phyloP scores from a whole-genome alignment of 2,888 invertebrate species.

The Brassicogethes aeneus region DNA sequence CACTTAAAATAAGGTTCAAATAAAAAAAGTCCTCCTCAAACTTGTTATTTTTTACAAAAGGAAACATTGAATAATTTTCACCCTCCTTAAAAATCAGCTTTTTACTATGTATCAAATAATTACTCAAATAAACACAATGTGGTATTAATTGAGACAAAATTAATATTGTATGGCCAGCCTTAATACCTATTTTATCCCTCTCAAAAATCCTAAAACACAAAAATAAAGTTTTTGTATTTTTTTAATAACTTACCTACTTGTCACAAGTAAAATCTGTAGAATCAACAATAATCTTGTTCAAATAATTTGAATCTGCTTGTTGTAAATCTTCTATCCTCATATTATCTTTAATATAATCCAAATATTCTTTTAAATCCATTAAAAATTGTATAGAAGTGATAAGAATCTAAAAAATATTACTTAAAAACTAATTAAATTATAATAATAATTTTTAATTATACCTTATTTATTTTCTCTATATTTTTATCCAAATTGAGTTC shows the following conservation, averaged over 20 bases:
- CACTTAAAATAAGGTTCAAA: conserved; percentile 16
- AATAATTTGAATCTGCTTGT: conserved; percentile 22
- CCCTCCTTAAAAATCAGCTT: conserved; percentile 6
- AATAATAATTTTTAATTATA: too few species aligned
- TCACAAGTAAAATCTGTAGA: conserved; percentile 1
- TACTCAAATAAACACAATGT: conserved; percentile 18
- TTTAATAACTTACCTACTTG: conserved; percentile 7
- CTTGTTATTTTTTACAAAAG: conserved; percentile 12
- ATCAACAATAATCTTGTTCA: conserved; percentile 13
- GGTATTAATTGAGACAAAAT: conserved; percentile 25
- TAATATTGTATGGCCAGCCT: conserved; percentile 24
- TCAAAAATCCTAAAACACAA: conserved; percentile 9
- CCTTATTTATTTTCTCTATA: conserved; percentile 19
- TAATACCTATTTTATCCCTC: conserved; percentile 26
- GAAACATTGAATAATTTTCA: conserved; percentile 7
- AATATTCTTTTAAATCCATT: conserved; percentile 22
- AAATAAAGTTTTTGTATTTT: conserved; percentile 4
- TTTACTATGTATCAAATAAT: conserved; percentile 12
- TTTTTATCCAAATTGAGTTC: conserved; percentile 17
- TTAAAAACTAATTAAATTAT: too few species aligned
- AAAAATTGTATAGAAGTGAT: conserved; percentile 21
- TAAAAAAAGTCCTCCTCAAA: conserved; percentile 13
- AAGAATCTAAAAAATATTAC: too few species aligned
- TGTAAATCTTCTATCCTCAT: conserved; percentile 24
- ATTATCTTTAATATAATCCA: conserved; percentile 21